Conservation (phyloP, 1,140 invertebrate genomes). For the Whitmania pigra region DNA sequence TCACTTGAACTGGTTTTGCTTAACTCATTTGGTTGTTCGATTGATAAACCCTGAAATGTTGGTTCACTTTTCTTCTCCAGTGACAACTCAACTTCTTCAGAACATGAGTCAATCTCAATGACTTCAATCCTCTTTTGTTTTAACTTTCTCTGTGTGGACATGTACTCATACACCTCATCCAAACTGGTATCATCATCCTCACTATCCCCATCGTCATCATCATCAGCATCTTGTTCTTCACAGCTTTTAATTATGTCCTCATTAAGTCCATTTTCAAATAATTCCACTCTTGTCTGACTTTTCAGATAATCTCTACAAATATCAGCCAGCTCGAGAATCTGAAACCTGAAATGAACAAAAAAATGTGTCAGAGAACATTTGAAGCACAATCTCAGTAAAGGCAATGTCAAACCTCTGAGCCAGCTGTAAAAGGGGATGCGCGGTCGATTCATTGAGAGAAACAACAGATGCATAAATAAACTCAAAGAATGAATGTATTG, state of each 20-base stretch:
- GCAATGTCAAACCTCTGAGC: too few species aligned
- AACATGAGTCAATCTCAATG: background rate
- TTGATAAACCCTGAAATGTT: background rate
- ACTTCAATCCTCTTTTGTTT: background rate
- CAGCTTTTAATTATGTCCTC: background rate
- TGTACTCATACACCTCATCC: constrained; percentile 1
- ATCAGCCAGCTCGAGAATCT: background rate
- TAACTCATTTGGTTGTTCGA: background rate
- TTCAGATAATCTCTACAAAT: background rate
- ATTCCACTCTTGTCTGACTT: background rate
- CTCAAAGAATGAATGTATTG: background rate
- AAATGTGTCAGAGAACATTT: background rate
- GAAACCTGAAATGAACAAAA: background rate
- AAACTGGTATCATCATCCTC: constrained; percentile 4
- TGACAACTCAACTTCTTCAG: background rate
- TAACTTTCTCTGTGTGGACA: background rate
- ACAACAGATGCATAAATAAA: too few species aligned
- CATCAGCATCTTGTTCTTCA: background rate
- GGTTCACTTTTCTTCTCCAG: background rate
- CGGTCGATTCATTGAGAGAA: too few species aligned
- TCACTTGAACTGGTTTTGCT: too few species aligned
- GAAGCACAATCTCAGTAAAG: background rate
- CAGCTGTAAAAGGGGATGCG: too few species aligned
- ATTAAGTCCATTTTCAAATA: background rate
- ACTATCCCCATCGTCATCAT: background rate